These are phyloP conservation scores for Popillia japonica DNA, from an alignment of 1,140 invertebrate species.

Conservation along the genomic window DNA sequence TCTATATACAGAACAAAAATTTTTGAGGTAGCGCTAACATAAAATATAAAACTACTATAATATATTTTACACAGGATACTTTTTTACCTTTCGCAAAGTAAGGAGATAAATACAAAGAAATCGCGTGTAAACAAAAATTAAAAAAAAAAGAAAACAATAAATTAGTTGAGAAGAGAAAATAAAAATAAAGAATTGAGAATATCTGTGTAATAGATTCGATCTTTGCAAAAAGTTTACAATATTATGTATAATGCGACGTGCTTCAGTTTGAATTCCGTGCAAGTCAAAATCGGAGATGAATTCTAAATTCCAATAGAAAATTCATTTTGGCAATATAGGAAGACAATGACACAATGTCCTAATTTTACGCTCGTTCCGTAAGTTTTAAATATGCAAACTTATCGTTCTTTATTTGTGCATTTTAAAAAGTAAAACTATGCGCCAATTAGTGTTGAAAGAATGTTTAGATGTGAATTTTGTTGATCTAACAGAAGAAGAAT, in stretches of 20 bases:
- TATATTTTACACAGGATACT: conserved; percentile 33
- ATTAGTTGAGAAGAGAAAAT: conserved; percentile 15
- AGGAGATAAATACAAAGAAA: conserved; percentile 23
- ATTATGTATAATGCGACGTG: conserved; percentile 31
- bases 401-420: background rate
- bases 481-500: background rate
- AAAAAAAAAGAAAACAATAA: conserved; percentile 32
- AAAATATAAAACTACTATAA: conserved; percentile 39
- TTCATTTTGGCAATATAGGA: conserved; percentile 43
- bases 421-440: background rate
- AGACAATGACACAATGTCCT: conserved; percentile 35
- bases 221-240: conserved; percentile 34
- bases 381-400: background rate
- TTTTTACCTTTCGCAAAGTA: conserved; percentile 30
- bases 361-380: conserved; percentile 8
- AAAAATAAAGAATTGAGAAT: conserved; percentile 21
- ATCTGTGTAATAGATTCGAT: conserved; percentile 7
- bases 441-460: conserved; percentile 14
- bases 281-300: background rate
- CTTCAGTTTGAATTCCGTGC: conserved; percentile 41
- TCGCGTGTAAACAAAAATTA: conserved; percentile 17
- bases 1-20: conserved; percentile 50
- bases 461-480: background rate
- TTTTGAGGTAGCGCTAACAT: conserved; percentile 43
- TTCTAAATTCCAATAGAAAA: conserved; percentile 21